Percentiles rank a stretch among this genome's conserved stretches.
These are phyloP conservation scores for Premnoplex brunnescens DNA, from an alignment of 2,797 vertebrate species.

Conservation along the genomic window DNA sequence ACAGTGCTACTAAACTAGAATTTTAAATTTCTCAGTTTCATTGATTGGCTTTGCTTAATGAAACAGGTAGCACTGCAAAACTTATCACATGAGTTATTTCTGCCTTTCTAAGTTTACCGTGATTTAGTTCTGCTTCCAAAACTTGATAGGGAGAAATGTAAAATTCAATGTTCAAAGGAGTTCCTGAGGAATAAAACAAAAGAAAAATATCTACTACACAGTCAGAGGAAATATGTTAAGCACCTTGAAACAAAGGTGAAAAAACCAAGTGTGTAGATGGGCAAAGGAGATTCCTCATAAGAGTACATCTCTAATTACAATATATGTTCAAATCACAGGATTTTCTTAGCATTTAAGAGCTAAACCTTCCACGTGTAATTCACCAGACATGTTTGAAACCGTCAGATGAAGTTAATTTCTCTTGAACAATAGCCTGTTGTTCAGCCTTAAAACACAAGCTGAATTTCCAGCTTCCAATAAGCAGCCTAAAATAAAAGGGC, in stretches of 20 bases:
- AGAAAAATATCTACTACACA: background rate
- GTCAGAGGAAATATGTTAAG: background rate
- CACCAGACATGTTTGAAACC: background rate
- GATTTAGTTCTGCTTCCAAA: constrained; percentile 63
- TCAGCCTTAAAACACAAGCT: background rate
- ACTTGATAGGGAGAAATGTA: constrained; percentile 74
- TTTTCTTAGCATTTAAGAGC: background rate
- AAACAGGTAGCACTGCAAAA: background rate
- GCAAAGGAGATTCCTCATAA: background rate
- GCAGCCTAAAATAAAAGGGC: background rate
- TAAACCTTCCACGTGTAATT: background rate
- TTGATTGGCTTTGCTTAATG: background rate
- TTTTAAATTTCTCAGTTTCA: background rate
- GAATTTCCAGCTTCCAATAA: background rate
- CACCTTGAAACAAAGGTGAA: background rate
- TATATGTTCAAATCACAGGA: background rate
- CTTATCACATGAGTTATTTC: background rate
- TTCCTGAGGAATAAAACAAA: constrained; percentile 68
- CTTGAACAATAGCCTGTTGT: background rate
- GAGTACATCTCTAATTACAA: background rate
- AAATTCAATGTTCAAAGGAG: constrained; percentile 80
- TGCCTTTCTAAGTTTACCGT: constrained; percentile 69
- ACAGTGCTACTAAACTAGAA: background rate
- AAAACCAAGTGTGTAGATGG: background rate
- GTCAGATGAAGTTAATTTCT: background rate